phyloP scores from a whole-genome alignment of 2,888 invertebrate genomes.

The Apantesis nais region DNA sequence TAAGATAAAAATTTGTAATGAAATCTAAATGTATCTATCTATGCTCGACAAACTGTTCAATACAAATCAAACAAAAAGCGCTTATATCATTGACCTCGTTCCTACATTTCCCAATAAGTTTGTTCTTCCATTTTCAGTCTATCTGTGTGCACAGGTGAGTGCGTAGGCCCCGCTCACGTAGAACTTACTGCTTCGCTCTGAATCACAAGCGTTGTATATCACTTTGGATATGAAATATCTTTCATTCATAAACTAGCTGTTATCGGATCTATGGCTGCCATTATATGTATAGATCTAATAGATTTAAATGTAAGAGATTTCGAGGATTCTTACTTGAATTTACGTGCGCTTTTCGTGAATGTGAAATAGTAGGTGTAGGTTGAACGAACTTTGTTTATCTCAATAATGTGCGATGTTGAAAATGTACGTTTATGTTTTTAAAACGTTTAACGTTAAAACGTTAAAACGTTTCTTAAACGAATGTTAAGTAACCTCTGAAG shows the following conservation, averaged over 20 bases:
- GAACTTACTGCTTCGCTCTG: conserved; percentile 56
- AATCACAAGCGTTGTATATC: conserved; percentile 67
- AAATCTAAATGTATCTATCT: not conserved
- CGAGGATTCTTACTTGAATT: not conserved
- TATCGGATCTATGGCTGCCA: conserved; percentile 29
- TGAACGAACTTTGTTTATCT: too few species aligned
- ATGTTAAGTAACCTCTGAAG: too few species aligned
- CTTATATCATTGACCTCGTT: conserved; percentile 25
- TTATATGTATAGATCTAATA: not conserved
- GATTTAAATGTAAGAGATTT: not conserved
- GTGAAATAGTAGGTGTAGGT: not conserved
- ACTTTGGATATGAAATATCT: conserved; percentile 63
- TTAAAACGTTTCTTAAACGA: too few species aligned
- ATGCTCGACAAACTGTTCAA: not conserved
- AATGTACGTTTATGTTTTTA: too few species aligned
- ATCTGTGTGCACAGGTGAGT: conserved; percentile 60
- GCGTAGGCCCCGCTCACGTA: conserved; percentile 72
- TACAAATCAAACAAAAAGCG: conserved; percentile 7
- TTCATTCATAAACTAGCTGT: conserved; percentile 64
- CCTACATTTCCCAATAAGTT: conserved; percentile 10
- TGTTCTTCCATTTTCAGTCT: conserved; percentile 34
- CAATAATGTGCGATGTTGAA: too few species aligned
- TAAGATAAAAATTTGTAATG: not conserved
- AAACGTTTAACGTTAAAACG: too few species aligned
- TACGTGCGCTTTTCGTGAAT: not conserved